Evolutionary conservation across 2,888 invertebrate species (phyloP), one percentile per base, ranked within the genome.

Genomic region (Caradrina kadenii): DNA sequence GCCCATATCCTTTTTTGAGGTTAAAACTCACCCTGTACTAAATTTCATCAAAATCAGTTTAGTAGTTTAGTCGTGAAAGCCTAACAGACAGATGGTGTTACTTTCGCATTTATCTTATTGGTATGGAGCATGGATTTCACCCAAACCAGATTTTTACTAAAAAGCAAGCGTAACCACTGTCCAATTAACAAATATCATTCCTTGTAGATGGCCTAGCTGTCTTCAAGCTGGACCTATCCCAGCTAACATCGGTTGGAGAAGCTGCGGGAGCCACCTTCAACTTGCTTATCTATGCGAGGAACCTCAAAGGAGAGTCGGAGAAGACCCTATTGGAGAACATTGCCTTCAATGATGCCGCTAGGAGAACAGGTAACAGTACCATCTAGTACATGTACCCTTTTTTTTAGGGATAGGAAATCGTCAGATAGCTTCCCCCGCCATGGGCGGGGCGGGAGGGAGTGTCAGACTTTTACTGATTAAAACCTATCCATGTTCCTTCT

Each of bases 221-320:
- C 2, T 96, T 96, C 86, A 94, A 93, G 75, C 90, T 97, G 84
- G 97, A 97, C 82, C 88, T 97, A 58, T 95, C 96, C 5, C 97
- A 97, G 87, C 92, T 97, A 68, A 93, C 97, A 58, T 96, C 97
- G 1, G 79, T 84, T 8, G 92, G 92, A 17, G 94, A 93, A 52
- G 88, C 82, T 15, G 93, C 94, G 31, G 89, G 91, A 39, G 96
- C 97, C 56, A 97, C 97, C 42, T 96, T 98, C 85, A 97, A 97
- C 89, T 96, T 98, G 81, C 97, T 98, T 79, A 97, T 98, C 82
- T 98, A 98, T 92, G 97, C 98, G 69, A 97, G 97, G 83, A 98
- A 98, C 93, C 97, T 98, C 73, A 98, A 98, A 92, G 98, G 98
- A 63, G 97, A 97, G 78, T 98, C 98, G 73, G 98, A 98, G 86